A percentile compares a stretch with the other conserved stretches of the same genome.
phyloP scores from a whole-genome alignment of 1,140 invertebrate species.

The Tribolium castaneum region DNA sequence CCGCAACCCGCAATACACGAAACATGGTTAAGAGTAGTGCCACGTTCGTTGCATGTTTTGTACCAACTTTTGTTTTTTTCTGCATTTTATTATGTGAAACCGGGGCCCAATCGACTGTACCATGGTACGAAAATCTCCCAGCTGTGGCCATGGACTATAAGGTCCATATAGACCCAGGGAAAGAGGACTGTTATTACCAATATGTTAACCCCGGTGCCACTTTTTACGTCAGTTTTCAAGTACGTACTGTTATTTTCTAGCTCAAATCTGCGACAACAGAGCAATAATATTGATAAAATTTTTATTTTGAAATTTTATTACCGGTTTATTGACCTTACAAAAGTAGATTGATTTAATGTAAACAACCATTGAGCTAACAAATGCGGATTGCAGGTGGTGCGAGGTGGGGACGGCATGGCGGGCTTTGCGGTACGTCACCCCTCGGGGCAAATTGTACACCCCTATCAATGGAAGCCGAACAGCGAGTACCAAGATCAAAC shows the following conservation, averaged over 20 bases:
- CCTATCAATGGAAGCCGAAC: constrained; percentile 88
- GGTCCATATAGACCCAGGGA: constrained; percentile 91
- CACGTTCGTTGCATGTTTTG: constrained; percentile 31
- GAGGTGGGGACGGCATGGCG: constrained; percentile 92
- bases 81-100: constrained; percentile 31
- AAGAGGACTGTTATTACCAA: constrained; percentile 95
- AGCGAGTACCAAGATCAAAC: constrained; percentile 89
- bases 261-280: neutral
- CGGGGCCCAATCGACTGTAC: constrained; percentile 58
- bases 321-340: neutral
- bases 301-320: neutral
- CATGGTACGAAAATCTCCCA: constrained; percentile 85
- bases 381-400: constrained; percentile 72
- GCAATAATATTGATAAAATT: neutral
- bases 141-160: constrained; percentile 96
- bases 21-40: constrained; percentile 35
- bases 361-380: neutral
- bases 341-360: neutral
- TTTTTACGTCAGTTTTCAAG: constrained; percentile 93
- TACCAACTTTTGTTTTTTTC: constrained; percentile 25
- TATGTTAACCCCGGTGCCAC: constrained; percentile 92
- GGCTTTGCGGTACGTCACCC: constrained; percentile 92
- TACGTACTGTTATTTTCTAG: constrained; percentile 62
- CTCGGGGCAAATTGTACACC: constrained; percentile 83
- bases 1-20: constrained; percentile 33